Percentiles rank a stretch among this genome's conserved stretches.
Evolutionary conservation across 2,113 vertebrate species (phyloP).

Genomic region (Mustelus asterias): DNA sequence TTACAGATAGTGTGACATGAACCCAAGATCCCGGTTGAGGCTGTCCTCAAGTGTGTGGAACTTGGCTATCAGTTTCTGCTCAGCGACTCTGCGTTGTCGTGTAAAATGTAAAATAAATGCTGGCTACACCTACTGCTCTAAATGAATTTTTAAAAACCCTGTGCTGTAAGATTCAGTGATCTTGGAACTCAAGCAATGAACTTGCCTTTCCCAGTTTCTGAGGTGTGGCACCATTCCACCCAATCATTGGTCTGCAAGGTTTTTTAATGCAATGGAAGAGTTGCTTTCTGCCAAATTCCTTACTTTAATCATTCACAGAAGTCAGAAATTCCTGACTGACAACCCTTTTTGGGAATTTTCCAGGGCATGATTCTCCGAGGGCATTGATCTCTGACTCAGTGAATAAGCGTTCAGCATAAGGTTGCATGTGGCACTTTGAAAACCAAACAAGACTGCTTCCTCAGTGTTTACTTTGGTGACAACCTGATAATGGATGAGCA

Average conservation of each 20-base stretch:
- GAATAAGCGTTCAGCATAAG: neutral
- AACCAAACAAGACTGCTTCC: neutral
- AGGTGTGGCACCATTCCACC: neutral
- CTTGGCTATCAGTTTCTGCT: too few species aligned
- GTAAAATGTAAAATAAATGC: too few species aligned
- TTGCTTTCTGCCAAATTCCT: neutral
- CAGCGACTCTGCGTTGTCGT: too few species aligned
- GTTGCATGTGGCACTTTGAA: neutral
- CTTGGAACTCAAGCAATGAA: neutral
- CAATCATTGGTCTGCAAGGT: neutral
- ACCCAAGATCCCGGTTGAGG: too few species aligned
- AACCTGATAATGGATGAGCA: neutral
- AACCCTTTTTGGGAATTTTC: neutral
- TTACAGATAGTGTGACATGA: too few species aligned
- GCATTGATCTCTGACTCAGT: neutral
- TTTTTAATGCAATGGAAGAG: neutral
- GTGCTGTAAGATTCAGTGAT: neutral
- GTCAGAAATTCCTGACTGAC: neutral
- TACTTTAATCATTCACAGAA: neutral
- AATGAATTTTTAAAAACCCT: neutral
- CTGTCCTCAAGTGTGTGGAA: too few species aligned
- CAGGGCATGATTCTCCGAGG: neutral
- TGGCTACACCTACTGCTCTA: too few species aligned
- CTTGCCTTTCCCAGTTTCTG: neutral
- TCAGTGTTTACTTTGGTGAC: neutral